Base-by-base conservation (phyloP, 2,888 invertebrate species). In the Tetragonisca angustula region DNA sequence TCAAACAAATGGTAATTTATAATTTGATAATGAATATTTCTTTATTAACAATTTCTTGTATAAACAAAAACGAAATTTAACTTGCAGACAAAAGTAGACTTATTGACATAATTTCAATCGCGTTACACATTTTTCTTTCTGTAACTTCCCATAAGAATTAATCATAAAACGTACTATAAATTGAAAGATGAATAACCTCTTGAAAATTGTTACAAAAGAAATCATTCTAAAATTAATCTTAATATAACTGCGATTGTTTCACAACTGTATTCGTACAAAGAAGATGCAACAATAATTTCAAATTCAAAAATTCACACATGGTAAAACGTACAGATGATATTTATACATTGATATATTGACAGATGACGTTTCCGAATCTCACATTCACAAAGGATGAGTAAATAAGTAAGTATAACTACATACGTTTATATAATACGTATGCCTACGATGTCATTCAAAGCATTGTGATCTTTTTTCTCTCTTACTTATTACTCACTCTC, bases 401-500 rank as follows among this genome's bases (percentile, higher is more conserved):
- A 81, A n/a, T 69, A 81, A 65, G 24, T 70, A 21, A 9, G 32
- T 15, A 17, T 13, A 61, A 11, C 15, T 19, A 27, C 17, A 36
- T n/a, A 21, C 5, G 9, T 56, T 24, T 49, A 19, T 32, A 62
- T 43, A n/a, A 27, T 27, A 74, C 6, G n/a, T 70, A 54, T 69
- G 43, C 43, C 43, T 70, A 68, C 59, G 24, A 68, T 68, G 27
- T 83, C 64, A 76, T 76, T 61, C 50, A 21, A 64, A 59, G 43
- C 71, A 64, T 68, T 32, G 67, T 75, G 52, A 2, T 61, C 27
- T 72, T 59, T 78, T 79, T 83, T 77, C 49, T 24, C 21, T 83
- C 54, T 71, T 81, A 75, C 49, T 75, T 24, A 73, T 83, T 83
- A 79, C 76, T 79, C 79, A 79, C 49, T 65, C 32, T 62, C 32